Percentiles rank a stretch among this genome's conserved stretches.
These are phyloP conservation scores for Illadopsis cleaveri DNA, from an alignment of 2,113 vertebrate genomes.

Conservation along the genomic window DNA sequence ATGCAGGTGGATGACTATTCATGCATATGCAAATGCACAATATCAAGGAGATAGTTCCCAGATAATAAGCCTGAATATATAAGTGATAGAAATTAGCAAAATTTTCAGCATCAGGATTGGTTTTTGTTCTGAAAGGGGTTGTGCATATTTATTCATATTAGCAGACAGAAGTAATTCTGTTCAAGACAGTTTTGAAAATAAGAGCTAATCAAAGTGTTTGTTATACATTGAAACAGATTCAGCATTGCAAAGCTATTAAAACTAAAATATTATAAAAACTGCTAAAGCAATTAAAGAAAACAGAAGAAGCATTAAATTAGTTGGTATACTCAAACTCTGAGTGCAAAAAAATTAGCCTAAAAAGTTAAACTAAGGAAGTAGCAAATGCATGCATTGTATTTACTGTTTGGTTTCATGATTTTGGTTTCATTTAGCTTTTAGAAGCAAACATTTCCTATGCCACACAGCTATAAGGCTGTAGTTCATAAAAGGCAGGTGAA, in stretches of 20 bases:
- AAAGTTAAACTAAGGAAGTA: not conserved
- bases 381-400: not conserved
- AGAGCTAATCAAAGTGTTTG: conserved; percentile 12
- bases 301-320: not conserved
- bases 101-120: not conserved
- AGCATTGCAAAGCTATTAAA: not conserved
- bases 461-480: not conserved
- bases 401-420: not conserved
- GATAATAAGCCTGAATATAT: conserved; percentile 16
- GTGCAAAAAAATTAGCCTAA: not conserved
- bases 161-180: conserved; percentile 16
- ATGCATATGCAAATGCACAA: conserved; percentile 38
- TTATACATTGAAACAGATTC: not conserved
- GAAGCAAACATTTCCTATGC: not conserved
- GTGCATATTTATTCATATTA: conserved; percentile 20
- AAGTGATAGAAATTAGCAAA: conserved; percentile 1
- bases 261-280: not conserved
- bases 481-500: not conserved
- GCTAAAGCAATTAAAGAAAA: conserved; percentile 11
- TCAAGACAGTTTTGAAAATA: conserved; percentile 33
- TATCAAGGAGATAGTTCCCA: conserved; percentile 7
- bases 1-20: conserved; percentile 36
- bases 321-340: not conserved
- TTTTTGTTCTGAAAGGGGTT: not conserved
- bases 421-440: not conserved